Evolutionary conservation across 1,140 invertebrate species (phyloP).

Genomic region (Pantala flavescens): DNA sequence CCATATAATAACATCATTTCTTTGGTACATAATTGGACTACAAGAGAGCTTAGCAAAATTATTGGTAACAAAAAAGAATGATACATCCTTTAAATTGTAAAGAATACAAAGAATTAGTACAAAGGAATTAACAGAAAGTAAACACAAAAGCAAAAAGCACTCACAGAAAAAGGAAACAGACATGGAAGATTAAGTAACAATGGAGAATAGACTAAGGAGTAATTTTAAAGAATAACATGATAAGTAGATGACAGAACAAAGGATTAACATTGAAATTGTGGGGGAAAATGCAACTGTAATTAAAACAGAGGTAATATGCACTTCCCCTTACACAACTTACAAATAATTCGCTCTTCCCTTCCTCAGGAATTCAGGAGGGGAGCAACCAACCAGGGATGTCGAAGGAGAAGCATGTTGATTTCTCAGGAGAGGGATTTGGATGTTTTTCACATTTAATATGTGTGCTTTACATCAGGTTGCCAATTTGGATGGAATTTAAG

Average conservation of each 20-base stretch:
- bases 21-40: too few relatives aligned
- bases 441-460: background rate
- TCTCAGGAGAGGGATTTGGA: background rate
- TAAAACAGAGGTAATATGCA: background rate
- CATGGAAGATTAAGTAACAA: background rate
- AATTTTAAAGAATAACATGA: background rate
- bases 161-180: background rate
- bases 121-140: too few relatives aligned
- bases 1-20: too few relatives aligned
- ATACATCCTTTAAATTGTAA: too few relatives aligned
- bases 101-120: too few relatives aligned
- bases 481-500: background rate
- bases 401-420: background rate
- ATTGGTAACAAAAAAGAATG: too few relatives aligned
- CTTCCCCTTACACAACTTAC: background rate
- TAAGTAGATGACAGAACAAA: background rate
- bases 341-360: background rate
- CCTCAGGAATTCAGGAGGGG: background rate
- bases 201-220: background rate
- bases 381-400: background rate
- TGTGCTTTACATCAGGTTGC: conserved; percentile 8
- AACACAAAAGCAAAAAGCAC: too few relatives aligned
- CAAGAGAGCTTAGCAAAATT: too few relatives aligned
- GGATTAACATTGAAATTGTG: background rate
- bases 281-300: background rate